phyloP scores from a whole-genome alignment of 1,140 invertebrate genomes.

The Bactericera cockerelli region DNA sequence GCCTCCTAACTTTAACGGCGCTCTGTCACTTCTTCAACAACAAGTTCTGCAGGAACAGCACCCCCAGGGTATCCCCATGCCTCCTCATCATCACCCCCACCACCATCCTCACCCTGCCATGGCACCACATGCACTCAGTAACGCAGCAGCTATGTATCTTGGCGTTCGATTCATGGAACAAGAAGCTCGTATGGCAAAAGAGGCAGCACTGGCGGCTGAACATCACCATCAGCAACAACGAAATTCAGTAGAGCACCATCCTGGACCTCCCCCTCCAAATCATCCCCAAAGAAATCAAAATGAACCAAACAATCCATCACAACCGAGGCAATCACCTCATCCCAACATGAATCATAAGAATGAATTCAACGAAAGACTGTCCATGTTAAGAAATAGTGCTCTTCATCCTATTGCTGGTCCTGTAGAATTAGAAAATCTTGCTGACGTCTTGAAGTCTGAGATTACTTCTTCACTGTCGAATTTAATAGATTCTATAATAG shows the following conservation, averaged over 20 bases:
- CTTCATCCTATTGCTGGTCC: conserved; percentile 46
- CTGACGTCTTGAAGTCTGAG: conserved; percentile 77
- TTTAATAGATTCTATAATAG: conserved; percentile 76
- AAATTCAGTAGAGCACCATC: conserved; percentile 27
- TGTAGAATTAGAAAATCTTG: conserved; percentile 62
- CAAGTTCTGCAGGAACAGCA: conserved; percentile 24
- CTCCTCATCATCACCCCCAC: conserved; percentile 25
- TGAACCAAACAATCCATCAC: conserved; percentile 28
- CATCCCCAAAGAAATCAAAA: conserved; percentile 23
- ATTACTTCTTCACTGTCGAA: conserved; percentile 66
- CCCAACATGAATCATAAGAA: background rate
- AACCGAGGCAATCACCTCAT: conserved; percentile 30
- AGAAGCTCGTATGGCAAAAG: conserved; percentile 52
- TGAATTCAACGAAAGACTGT: conserved; percentile 43
- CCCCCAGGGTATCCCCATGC: conserved; percentile 14
- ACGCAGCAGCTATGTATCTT: conserved; percentile 56
- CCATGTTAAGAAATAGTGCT: conserved; percentile 42
- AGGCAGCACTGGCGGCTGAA: conserved; percentile 34
- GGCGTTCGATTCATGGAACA: conserved; percentile 54
- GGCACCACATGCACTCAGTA: conserved; percentile 33
- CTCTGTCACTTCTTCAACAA: conserved; percentile 24
- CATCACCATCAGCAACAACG: conserved; percentile 33
- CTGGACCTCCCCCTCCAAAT: conserved; percentile 23
- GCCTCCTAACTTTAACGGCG: conserved; percentile 24
- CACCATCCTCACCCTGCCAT: conserved; percentile 30